Conservation (phyloP, 2,797 vertebrate genomes). For the Psittacula derbiana region DNA sequence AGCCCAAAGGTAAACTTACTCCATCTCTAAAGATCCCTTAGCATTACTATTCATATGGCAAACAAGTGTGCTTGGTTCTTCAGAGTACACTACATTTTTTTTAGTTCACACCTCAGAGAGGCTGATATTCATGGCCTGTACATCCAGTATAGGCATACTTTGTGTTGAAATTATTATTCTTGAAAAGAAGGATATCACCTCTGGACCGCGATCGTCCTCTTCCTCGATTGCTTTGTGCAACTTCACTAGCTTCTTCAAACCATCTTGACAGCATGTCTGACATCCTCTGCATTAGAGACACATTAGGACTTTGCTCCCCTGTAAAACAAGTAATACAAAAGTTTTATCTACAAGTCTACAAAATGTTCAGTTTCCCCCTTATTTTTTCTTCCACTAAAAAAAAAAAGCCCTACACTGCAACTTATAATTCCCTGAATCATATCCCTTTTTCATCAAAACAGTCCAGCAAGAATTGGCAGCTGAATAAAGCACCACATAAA, state of each 20-base stretch:
- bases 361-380: accelerated
- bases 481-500: not conserved
- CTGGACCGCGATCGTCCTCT: constrained; percentile 86
- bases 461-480: not conserved
- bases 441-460: not conserved
- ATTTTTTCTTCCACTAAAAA: not conserved
- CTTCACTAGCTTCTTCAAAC: constrained; percentile 98
- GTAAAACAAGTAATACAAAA: constrained; percentile 1
- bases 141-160: not conserved
- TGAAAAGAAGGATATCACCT: constrained; percentile 76
- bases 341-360: not conserved
- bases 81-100: not conserved
- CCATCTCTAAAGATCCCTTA: not conserved
- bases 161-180: not conserved
- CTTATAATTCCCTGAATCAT: not conserved
- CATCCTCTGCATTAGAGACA: constrained; percentile 99
- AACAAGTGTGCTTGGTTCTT: not conserved
- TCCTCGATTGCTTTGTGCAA: constrained; percentile 89
- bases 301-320: constrained; percentile 96
- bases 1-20: constrained; percentile 17
- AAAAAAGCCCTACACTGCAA: not conserved
- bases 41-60: not conserved
- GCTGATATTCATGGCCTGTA: not conserved
- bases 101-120: not conserved
- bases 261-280: constrained; percentile 98